Percentiles rank a stretch among this genome's conserved stretches.
These are phyloP conservation scores for Andrena minutula DNA, from an alignment of 2,888 invertebrate genomes.

Conservation along the genomic window DNA sequence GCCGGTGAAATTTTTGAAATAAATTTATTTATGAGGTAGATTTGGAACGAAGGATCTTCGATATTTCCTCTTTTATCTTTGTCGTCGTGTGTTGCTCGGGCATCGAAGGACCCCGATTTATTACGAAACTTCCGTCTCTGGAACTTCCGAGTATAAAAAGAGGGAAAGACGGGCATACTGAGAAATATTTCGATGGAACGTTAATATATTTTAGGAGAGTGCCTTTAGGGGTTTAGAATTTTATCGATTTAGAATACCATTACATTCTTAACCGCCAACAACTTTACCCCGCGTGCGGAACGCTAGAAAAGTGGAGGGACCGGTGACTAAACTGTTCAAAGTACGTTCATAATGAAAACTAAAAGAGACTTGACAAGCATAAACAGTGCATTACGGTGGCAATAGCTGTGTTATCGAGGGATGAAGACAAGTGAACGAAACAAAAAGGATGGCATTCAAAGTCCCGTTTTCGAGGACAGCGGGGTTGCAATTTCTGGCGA, in stretches of 20 bases:
- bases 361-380: conserved; percentile 16
- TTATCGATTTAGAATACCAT: too few species aligned
- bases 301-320: too few species aligned
- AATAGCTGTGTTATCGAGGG: conserved; percentile 37
- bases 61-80: conserved; percentile 8
- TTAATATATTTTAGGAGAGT: not conserved
- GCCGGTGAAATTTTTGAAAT: not conserved
- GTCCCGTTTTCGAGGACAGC: conserved; percentile 78
- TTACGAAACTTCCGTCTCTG: not conserved
- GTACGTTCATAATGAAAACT: not conserved
- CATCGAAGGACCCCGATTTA: conserved; percentile 2
- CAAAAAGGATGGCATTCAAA: conserved; percentile 58
- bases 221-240: not conserved
- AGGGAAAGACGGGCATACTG: not conserved
- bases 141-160: not conserved
- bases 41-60: not conserved
- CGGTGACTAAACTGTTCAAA: not conserved
- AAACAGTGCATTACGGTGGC: conserved; percentile 14
- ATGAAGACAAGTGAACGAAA: conserved; percentile 61
- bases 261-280: too few species aligned
- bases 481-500: conserved; percentile 80
- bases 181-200: conserved; percentile 1
- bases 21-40: conserved; percentile 22
- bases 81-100: conserved; percentile 13
- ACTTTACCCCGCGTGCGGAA: too few species aligned